Evolutionary conservation across 2,797 vertebrate species (phyloP).

Genomic region (Botia almorhae): DNA sequence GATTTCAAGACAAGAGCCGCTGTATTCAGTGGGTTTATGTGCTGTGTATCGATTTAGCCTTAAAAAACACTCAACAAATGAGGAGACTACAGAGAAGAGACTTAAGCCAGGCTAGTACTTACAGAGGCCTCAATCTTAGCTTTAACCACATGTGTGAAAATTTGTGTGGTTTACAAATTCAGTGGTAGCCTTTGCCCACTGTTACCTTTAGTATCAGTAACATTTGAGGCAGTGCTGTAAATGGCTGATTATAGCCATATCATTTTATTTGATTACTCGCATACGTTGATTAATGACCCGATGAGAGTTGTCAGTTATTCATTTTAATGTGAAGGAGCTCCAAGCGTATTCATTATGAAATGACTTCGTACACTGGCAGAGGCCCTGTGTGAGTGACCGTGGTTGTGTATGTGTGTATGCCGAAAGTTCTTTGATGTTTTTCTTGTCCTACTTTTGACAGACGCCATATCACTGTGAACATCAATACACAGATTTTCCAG

Average conservation of each 20-base stretch:
- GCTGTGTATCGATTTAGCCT: not conserved
- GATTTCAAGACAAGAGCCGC: not conserved
- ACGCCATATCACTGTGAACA: constrained; percentile 1
- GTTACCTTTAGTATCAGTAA: not conserved
- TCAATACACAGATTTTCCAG: constrained; percentile 13
- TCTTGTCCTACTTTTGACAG: constrained; percentile 34
- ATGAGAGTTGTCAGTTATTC: not conserved
- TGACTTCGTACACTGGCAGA: constrained; percentile 36
- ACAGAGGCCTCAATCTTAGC: not conserved
- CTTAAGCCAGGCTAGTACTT: not conserved
- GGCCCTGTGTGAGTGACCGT: constrained; percentile 9
- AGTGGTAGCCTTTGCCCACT: not conserved
- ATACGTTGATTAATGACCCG: not conserved
- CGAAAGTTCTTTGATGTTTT: constrained; percentile 33
- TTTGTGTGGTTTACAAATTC: not conserved
- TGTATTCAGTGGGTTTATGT: not conserved
- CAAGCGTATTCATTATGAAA: constrained; percentile 36
- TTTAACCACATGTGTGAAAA: not conserved
- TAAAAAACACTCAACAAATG: not conserved
- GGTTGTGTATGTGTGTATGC: constrained; percentile 27
- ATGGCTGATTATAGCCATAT: not conserved
- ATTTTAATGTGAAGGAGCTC: not conserved
- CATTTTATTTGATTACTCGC: not conserved
- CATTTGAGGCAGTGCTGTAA: not conserved
- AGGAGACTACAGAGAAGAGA: not conserved